Conservation (phyloP, 2,888 invertebrate genomes). For the Trissonchulus sp. region DNA sequence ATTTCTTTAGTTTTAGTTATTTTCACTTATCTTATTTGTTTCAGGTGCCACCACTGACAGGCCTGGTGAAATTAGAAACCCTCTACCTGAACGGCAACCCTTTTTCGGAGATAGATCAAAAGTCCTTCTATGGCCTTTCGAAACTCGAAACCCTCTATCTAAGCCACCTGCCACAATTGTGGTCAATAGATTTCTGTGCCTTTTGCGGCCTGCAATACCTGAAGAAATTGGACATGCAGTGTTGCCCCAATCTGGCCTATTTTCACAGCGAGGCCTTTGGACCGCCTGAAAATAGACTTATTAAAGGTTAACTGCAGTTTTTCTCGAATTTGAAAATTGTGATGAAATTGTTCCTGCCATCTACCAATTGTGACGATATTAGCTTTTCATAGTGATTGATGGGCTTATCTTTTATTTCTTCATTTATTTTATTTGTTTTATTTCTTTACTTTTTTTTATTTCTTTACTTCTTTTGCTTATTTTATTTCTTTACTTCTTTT, state of each 20-base stretch:
- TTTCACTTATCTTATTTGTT: too few relatives aligned
- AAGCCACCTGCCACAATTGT: neutral
- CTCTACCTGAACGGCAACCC: conserved; percentile 1
- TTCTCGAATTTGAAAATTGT: too few relatives aligned
- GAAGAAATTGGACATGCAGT: neutral
- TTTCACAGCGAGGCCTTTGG: conserved; percentile 19
- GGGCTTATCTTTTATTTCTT: too few relatives aligned
- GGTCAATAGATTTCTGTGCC: conserved; percentile 23
- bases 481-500: too few relatives aligned
- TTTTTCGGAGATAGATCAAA: neutral
- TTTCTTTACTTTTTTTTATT: too few relatives aligned
- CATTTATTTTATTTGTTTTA: too few relatives aligned
- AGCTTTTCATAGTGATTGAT: too few relatives aligned
- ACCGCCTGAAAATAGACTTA: neutral
- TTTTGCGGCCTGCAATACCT: conserved; percentile 4
- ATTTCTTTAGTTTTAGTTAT: too few relatives aligned
- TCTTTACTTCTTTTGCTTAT: too few relatives aligned
- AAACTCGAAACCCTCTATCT: neutral
- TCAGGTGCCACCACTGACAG: neutral
- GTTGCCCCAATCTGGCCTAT: neutral
- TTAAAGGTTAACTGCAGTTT: neutral
- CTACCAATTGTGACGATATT: too few relatives aligned
- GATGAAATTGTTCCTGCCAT: too few relatives aligned
- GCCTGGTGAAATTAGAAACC: neutral
- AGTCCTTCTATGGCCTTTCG: neutral